Evolutionary conservation across 92 coral and sea anemone genomes (phyloP).

Genomic region (Virgularia gustaviana): DNA sequence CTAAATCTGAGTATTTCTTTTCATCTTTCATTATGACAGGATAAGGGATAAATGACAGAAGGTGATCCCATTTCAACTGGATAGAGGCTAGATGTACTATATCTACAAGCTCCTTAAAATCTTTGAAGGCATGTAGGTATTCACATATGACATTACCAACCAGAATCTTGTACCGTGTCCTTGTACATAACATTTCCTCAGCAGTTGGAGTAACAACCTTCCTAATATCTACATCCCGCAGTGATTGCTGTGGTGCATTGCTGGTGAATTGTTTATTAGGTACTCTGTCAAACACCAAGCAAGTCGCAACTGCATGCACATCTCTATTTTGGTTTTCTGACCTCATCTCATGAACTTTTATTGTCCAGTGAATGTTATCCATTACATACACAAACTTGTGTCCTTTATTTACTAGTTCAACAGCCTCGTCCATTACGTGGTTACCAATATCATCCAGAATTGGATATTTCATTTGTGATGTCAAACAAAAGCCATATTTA

Average conservation of each 20-base stretch:
- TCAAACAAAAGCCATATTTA: neutral
- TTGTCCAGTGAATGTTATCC: slow-evolving; percentile 11
- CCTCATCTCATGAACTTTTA: slow-evolving; percentile 11
- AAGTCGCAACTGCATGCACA: neutral
- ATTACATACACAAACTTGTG: slow-evolving; percentile 8
- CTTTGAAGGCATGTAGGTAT: slow-evolving; percentile 22
- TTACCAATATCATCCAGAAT: neutral
- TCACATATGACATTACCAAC: slow-evolving; percentile 36
- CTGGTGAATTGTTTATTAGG: neutral
- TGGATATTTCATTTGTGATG: slow-evolving; percentile 3
- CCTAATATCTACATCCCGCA: slow-evolving; percentile 3
- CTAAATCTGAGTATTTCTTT: slow-evolving; percentile 9
- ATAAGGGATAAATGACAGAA: neutral
- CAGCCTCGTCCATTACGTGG: slow-evolving; percentile 12
- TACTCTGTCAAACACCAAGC: neutral
- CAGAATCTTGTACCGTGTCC: slow-evolving; percentile 14
- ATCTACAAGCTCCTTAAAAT: neutral
- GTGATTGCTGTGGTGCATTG: neutral
- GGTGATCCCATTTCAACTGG: neutral
- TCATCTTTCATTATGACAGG: neutral
- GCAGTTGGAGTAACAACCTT: neutral
- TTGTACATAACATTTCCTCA: slow-evolving; percentile 11
- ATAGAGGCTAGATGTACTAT: neutral
- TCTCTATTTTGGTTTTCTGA: slow-evolving; percentile 12
- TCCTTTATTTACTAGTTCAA: neutral